These are phyloP conservation scores for Tipula lateralis DNA, from an alignment of 2,888 invertebrate genomes.

Conservation along the genomic window DNA sequence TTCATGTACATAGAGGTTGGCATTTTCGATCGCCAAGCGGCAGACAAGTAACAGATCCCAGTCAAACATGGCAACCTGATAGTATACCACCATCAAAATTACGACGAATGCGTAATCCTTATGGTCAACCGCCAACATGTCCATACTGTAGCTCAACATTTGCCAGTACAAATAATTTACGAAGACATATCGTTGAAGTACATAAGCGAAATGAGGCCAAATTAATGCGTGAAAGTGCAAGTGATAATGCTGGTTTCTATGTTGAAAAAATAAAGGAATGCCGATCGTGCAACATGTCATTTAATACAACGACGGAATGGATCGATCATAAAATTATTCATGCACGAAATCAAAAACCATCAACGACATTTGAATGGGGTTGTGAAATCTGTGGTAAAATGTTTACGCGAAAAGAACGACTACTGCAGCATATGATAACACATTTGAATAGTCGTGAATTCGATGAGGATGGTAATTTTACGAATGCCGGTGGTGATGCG, in stretches of 20 bases:
- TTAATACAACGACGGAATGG: slow-evolving; percentile 46
- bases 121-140: slow-evolving; percentile 38
- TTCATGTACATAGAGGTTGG: slow-evolving; percentile 51
- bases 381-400: slow-evolving; percentile 49
- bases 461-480: slow-evolving; percentile 32
- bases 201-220: slow-evolving; percentile 40
- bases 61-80: slow-evolving; percentile 35
- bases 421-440: slow-evolving; percentile 47
- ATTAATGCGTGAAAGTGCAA: slow-evolving; percentile 40
- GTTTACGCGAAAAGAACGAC: slow-evolving; percentile 48
- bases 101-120: slow-evolving; percentile 27
- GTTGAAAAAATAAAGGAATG: slow-evolving; percentile 45
- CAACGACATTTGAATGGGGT: slow-evolving; percentile 48
- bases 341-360: slow-evolving; percentile 45
- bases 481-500: slow-evolving; percentile 34
- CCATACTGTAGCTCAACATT: slow-evolving; percentile 48
- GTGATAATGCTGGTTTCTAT: slow-evolving; percentile 43
- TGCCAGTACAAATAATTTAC: slow-evolving; percentile 48
- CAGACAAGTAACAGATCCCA: slow-evolving; percentile 33
- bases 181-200: slow-evolving; percentile 47
- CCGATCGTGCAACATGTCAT: slow-evolving; percentile 43
- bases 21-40: slow-evolving; percentile 47
- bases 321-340: slow-evolving; percentile 48
- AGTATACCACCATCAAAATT: slow-evolving; percentile 32
- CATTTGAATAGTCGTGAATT: slow-evolving; percentile 44